Evolutionary conservation across 2,797 vertebrate genomes (phyloP).

Genomic region (Peromyscus aztecus): DNA sequence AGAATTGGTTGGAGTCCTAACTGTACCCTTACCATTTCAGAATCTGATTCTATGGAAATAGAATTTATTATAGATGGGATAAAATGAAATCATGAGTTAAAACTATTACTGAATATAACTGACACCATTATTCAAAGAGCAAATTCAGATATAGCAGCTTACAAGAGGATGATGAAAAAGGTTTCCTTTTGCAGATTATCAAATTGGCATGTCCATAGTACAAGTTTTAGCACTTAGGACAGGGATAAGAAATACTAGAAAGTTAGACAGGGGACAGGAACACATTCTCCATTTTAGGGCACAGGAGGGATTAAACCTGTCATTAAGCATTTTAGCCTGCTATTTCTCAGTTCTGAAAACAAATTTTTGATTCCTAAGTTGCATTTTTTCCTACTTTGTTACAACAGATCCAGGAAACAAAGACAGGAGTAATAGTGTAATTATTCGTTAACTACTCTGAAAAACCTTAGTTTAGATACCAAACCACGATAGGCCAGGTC

Average conservation of each 20-base stretch:
- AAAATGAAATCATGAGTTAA: neutral
- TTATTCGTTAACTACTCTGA: neutral
- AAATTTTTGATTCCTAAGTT: neutral
- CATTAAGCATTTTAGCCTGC: neutral
- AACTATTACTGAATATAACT: too few species aligned
- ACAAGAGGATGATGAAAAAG: neutral
- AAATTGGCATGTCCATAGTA: neutral
- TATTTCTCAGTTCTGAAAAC: neutral
- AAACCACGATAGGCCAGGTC: neutral
- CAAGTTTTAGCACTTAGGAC: neutral
- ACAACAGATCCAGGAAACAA: neutral
- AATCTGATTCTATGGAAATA: neutral
- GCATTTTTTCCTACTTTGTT: neutral
- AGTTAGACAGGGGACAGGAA: neutral
- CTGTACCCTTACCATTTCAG: neutral
- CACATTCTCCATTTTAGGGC: fast-evolving
- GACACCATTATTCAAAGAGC: neutral
- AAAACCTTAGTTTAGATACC: neutral
- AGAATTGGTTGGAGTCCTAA: neutral
- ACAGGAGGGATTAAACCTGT: neutral
- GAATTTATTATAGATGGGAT: neutral
- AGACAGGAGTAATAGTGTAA: neutral
- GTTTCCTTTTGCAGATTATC: neutral
- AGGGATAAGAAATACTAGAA: neutral
- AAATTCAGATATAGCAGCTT: neutral